Percentiles rank a stretch among this genome's conserved stretches.
Conservation (phyloP, 1,140 invertebrate species). For the Drosophila grimshawi region DNA sequence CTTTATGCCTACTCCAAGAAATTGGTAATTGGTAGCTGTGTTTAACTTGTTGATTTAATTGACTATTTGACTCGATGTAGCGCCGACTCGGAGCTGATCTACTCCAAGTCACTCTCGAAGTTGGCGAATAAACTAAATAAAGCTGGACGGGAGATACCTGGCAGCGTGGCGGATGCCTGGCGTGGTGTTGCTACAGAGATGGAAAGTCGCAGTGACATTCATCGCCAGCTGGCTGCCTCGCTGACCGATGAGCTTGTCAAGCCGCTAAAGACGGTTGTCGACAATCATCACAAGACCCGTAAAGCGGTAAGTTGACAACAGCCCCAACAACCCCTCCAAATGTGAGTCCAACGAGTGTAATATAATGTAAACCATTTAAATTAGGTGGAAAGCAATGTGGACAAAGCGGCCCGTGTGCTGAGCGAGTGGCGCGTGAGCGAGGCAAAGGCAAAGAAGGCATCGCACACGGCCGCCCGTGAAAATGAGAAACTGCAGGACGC, state of each 20-base stretch:
- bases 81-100: conserved; percentile 94
- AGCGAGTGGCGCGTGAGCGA: conserved; percentile 94
- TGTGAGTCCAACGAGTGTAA: not conserved
- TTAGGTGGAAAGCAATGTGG: conserved; percentile 92
- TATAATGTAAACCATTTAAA: not conserved
- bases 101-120: conserved; percentile 95
- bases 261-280: conserved; percentile 90
- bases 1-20: too few species aligned
- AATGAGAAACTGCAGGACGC: conserved; percentile 95
- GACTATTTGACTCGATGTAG: conserved; percentile 82
- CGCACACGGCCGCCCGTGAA: conserved; percentile 92
- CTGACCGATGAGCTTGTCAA: conserved; percentile 95
- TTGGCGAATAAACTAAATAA: conserved; percentile 93
- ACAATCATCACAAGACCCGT: conserved; percentile 91
- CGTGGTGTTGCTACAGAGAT: conserved; percentile 94
- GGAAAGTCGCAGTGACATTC: conserved; percentile 94
- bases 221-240: conserved; percentile 91
- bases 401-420: conserved; percentile 92
- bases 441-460: conserved; percentile 93
- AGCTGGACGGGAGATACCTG: conserved; percentile 91
- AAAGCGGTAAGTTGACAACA: conserved; percentile 86
- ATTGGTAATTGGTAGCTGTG: too few species aligned
- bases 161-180: conserved; percentile 95
- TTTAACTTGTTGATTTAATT: not conserved
- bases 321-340: not conserved